Evolutionary conservation across 2,888 invertebrate species (phyloP).

Genomic region (Netelia melanura): DNA sequence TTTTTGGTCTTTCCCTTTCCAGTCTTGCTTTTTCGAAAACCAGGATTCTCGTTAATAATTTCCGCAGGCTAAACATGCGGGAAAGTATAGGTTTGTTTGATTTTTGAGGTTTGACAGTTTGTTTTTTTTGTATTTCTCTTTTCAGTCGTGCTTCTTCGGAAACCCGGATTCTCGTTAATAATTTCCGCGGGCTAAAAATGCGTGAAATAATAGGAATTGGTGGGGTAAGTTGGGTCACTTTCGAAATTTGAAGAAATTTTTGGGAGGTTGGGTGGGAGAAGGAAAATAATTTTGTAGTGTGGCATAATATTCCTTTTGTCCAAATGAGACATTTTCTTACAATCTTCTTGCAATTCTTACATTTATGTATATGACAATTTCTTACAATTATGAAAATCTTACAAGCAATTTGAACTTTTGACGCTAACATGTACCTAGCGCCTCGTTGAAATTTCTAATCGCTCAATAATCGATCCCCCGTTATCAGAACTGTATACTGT

Average conservation of each 20-base stretch:
- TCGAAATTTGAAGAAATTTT: too few species aligned
- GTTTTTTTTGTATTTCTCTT: not conserved
- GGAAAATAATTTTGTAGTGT: too few species aligned
- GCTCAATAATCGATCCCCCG: not conserved
- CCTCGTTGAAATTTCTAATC: not conserved
- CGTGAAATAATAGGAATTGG: not conserved
- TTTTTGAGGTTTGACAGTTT: too few species aligned
- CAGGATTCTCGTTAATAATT: slow-evolving; percentile 43
- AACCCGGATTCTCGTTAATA: slow-evolving; percentile 44
- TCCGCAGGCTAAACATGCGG: not conserved
- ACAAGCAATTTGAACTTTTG: not conserved
- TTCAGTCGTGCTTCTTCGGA: slow-evolving; percentile 25
- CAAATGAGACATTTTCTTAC: too few species aligned
- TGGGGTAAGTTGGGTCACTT: not conserved
- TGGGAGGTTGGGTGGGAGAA: too few species aligned
- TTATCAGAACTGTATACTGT: not conserved
- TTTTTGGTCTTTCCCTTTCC: not conserved
- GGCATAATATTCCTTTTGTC: too few species aligned
- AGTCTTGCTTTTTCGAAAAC: not conserved
- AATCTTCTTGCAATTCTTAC: too few species aligned
- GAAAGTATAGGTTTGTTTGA: not conserved
- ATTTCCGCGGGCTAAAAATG: slow-evolving; percentile 13
- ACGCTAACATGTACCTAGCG: not conserved
- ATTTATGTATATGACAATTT: too few species aligned
- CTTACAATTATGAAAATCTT: not conserved